Conservation (phyloP, 35 echinoderm and acorn worm genomes). For the Hemicentrotus pulcherrimus region DNA sequence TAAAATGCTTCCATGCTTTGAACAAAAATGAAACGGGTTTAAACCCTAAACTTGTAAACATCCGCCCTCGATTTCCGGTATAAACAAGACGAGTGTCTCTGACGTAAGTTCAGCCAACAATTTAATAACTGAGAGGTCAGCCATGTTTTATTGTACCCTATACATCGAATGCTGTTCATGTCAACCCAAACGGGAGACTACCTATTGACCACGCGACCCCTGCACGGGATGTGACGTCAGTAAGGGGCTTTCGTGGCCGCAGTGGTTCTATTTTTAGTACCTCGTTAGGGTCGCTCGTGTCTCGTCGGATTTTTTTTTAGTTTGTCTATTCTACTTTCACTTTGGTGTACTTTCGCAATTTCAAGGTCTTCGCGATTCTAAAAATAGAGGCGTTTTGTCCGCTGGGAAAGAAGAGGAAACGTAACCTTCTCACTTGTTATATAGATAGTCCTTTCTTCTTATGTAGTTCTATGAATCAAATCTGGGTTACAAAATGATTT, state of each 20-base stretch:
- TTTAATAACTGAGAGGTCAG: background rate
- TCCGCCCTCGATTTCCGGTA: conserved; percentile 31
- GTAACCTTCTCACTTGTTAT: too few species aligned
- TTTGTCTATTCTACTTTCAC: background rate
- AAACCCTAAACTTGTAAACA: background rate
- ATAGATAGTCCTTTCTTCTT: too few species aligned
- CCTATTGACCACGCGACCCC: conserved; percentile 10
- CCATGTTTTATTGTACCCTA: background rate
- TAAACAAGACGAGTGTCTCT: conserved; percentile 28
- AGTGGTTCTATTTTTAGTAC: conserved; percentile 14
- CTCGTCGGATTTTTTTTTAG: background rate
- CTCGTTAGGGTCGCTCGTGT: background rate
- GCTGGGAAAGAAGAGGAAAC: background rate
- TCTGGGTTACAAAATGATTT: too few species aligned
- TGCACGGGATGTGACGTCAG: conserved; percentile 26
- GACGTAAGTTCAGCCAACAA: background rate
- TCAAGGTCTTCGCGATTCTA: background rate
- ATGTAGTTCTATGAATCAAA: too few species aligned
- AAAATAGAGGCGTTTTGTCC: background rate
- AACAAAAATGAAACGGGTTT: background rate
- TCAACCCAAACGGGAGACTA: background rate
- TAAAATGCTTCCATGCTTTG: background rate
- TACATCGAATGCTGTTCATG: background rate
- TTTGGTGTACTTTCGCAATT: background rate
- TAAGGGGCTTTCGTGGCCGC: background rate